Evolutionary conservation across 2,113 vertebrate genomes (phyloP), one percentile per base, ranked within the genome.

Genomic region (Pseudorectes ferrugineus): DNA sequence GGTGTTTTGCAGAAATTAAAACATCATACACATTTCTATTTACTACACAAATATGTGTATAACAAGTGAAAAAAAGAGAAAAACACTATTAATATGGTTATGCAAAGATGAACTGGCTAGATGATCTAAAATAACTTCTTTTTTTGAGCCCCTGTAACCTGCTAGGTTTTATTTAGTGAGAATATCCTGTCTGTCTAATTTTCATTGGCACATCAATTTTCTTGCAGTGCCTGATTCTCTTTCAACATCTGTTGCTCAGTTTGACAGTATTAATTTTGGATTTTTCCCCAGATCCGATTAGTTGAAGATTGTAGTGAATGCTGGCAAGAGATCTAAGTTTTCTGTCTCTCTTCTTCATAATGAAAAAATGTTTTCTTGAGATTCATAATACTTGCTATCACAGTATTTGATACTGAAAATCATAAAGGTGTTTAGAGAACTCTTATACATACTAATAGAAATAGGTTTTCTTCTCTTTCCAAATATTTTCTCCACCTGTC

Each of bases 261-360:
- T 96, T 96, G 94, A 97, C 85, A 95, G 82, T 86, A 93, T 96
- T 96, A 95, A 96, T 96, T 96, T 96, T 97, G 95, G 94, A 96
- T 88, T 92, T 96, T 94, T 92, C 93, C 96, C 95, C 93, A 94
- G 95, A 96, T 92, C 88, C 46, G 88, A 96, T 97, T 93, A 96
- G 92, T 48, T 90, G 82, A 95, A 88, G 72, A 90, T 51, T 86
- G 88, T 45, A 89, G 79, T 61, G 65, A 94, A 83, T 77, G 51
- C 51, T 96, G 94, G 95, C 88, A 88, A 88, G 87, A 92, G 72
- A 93, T 82, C 28, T 62, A 79, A 89, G 74, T 71, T 89, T 94
- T 90, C 55, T 85, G 35, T 72, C 84, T 95, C 43, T 87, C 26
- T 40, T 85, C 48, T 85, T 48, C 63, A 46, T 85, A 93, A 92